phyloP scores from a whole-genome alignment of 2,797 vertebrate species.

The Eulemur mongoz region DNA sequence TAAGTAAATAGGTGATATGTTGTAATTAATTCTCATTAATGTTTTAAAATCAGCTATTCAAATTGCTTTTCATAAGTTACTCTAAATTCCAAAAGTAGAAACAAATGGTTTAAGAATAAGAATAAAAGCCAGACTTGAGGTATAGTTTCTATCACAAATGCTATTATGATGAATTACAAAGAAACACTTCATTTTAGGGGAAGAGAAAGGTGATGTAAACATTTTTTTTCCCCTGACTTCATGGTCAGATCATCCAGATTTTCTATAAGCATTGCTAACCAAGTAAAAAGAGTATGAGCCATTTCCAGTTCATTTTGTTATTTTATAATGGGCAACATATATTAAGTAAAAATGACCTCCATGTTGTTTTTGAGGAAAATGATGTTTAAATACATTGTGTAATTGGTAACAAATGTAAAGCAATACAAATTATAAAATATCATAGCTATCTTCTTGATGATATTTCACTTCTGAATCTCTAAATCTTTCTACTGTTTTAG shows the following conservation, averaged over 20 bases:
- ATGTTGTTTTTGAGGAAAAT: background rate
- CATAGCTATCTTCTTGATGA: background rate
- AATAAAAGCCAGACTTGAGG: background rate
- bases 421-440: background rate
- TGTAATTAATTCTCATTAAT: background rate
- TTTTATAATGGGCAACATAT: background rate
- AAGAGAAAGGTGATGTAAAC: background rate
- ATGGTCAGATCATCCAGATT: background rate
- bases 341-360: background rate
- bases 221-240: background rate
- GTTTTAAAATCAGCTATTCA: background rate
- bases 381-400: background rate
- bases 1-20: background rate
- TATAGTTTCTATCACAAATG: background rate
- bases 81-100: background rate
- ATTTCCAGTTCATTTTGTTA: background rate
- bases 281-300: background rate
- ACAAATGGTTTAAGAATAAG: background rate
- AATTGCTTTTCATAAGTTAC: background rate
- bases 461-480: background rate
- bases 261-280: background rate
- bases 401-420: background rate
- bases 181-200: background rate
- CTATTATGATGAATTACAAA: background rate
- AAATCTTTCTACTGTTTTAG: background rate